A percentile compares a stretch with the other conserved stretches of the same genome.
These are phyloP conservation scores for Hedya salicella DNA, from an alignment of 2,888 invertebrate species.

Conservation along the genomic window DNA sequence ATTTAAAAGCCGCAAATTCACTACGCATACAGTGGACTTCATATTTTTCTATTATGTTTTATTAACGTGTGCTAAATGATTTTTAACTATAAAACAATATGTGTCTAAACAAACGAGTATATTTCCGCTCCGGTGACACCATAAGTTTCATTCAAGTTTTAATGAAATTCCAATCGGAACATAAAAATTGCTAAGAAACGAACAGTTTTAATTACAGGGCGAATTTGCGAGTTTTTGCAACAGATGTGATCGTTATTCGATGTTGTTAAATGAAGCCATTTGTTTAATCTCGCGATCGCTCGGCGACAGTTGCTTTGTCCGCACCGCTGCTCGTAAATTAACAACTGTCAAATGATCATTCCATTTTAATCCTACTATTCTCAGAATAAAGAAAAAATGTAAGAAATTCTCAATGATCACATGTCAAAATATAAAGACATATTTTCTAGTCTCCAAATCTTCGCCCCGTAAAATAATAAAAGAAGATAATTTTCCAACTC, in stretches of 20 bases:
- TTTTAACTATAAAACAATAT: neutral
- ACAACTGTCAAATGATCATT: slow-evolving; percentile 25
- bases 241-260: slow-evolving; percentile 43
- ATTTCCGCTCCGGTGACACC: slow-evolving; percentile 3
- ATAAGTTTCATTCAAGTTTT: slow-evolving; percentile 20
- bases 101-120: neutral
- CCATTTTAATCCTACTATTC: slow-evolving; percentile 15
- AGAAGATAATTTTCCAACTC: slow-evolving; percentile 66
- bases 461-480: slow-evolving; percentile 51
- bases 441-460: slow-evolving; percentile 21
- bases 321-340: slow-evolving; percentile 28
- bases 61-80: neutral
- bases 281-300: slow-evolving; percentile 41
- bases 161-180: slow-evolving; percentile 33
- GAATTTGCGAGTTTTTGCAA: slow-evolving; percentile 38
- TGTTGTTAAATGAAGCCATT: slow-evolving; percentile 41
- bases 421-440: slow-evolving; percentile 1
- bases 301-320: slow-evolving; percentile 40
- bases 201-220: slow-evolving; percentile 34
- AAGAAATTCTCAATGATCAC: no score
- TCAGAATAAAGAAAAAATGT: neutral
- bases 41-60: neutral
- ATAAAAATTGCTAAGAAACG: slow-evolving; percentile 21
- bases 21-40: neutral
- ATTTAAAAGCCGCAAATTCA: slow-evolving; percentile 35